These are phyloP conservation scores for Rotaria macrura DNA, from an alignment of 2,888 invertebrate genomes.

Conservation along the genomic window DNA sequence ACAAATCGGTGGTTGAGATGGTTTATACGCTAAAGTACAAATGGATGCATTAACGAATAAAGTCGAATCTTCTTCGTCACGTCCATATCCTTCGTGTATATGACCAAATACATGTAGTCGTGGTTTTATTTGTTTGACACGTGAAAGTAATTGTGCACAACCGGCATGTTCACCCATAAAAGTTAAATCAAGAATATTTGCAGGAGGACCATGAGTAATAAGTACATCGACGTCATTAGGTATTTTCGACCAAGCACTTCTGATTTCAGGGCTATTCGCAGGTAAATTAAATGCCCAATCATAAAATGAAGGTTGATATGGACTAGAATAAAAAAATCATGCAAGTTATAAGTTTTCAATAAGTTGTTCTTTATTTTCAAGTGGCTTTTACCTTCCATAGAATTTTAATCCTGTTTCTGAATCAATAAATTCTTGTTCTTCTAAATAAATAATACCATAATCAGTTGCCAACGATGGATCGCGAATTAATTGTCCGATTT, in stretches of 20 bases:
- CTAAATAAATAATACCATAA: constrained; percentile 3
- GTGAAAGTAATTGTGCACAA: not conserved
- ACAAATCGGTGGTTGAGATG: not conserved
- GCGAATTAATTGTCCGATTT: not conserved
- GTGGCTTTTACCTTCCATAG: not conserved
- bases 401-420: not conserved
- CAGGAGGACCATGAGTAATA: constrained; percentile 69
- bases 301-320: not conserved
- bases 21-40: not conserved
- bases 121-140: constrained; percentile 65
- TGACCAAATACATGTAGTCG: constrained; percentile 77
- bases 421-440: constrained; percentile 13
- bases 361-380: not conserved
- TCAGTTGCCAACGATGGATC: constrained; percentile 6
- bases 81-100: constrained; percentile 65
- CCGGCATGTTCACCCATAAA: not conserved
- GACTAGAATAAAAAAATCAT: not conserved
- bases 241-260: constrained; percentile 62
- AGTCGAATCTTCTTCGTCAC: not conserved
- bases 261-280: not conserved
- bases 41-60: not conserved
- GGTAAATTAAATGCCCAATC: constrained; percentile 18
- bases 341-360: too few relatives aligned
- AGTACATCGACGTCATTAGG: constrained; percentile 66
- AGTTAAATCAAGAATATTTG: not conserved